Evolutionary conservation across 2,113 vertebrate species (phyloP).

Genomic region (Pituophis catenifer): DNA sequence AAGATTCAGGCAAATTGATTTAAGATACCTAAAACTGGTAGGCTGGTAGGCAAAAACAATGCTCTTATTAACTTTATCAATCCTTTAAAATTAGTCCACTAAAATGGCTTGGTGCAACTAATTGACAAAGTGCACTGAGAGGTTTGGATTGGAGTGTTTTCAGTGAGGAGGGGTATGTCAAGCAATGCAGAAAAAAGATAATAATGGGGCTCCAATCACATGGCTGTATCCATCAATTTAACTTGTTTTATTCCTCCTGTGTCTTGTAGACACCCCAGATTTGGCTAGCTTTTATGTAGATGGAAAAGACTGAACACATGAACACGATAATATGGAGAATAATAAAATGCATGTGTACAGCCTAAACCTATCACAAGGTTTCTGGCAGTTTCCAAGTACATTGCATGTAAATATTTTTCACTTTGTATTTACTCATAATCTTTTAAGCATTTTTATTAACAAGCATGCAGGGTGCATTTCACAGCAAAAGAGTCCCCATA

Average conservation of each 20-base stretch:
- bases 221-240: background rate
- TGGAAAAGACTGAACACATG: conserved; percentile 51
- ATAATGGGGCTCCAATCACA: background rate
- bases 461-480: conserved; percentile 64
- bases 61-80: background rate
- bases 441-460: conserved; percentile 51
- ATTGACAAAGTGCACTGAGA: background rate
- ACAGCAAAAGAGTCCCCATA: conserved; percentile 48
- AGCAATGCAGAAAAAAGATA: background rate
- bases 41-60: conserved; percentile 64
- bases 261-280: background rate
- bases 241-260: background rate
- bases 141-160: background rate
- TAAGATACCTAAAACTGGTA: conserved; percentile 59
- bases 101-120: background rate
- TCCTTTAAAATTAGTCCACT: background rate
- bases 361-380: conserved; percentile 20
- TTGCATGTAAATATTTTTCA: conserved; percentile 42
- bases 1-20: conserved; percentile 30
- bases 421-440: conserved; percentile 59
- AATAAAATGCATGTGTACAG: conserved; percentile 71
- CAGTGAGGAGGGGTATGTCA: background rate
- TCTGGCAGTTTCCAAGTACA: conserved; percentile 45
- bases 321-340: conserved; percentile 58
- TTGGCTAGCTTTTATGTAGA: conserved; percentile 48